phyloP scores from a whole-genome alignment of 2,113 vertebrate genomes.

The Suncus etruscus region DNA sequence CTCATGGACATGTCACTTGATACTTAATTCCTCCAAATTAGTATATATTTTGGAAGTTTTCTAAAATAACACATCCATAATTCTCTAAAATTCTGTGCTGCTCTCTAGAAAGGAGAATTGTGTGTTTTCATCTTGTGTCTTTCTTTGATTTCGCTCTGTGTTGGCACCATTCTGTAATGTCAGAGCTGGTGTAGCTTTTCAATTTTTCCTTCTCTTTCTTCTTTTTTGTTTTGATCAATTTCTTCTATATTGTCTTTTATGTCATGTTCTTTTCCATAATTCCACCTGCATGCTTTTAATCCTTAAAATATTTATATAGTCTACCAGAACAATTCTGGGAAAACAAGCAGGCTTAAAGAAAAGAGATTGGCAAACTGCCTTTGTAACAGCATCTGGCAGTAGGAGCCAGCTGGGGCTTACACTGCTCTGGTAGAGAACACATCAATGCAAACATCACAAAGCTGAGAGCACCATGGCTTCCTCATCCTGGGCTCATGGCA shows the following conservation, averaged over 20 bases:
- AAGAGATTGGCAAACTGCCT: constrained; percentile 49
- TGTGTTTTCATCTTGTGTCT: not conserved
- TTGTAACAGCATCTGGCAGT: constrained; percentile 55
- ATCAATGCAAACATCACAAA: not conserved
- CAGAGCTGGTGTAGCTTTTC: not conserved
- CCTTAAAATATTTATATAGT: constrained; percentile 48
- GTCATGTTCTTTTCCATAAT: constrained; percentile 27
- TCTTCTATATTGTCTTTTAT: not conserved
- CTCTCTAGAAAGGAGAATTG: not conserved
- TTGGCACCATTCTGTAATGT: constrained; percentile 14
- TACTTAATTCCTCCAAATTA: constrained; percentile 1
- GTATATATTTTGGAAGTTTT: not conserved
- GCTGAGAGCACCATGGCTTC: not conserved
- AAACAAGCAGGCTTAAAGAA: constrained; percentile 54
- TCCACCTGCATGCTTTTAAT: not conserved
- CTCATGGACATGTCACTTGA: not conserved
- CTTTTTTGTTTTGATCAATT: constrained; percentile 27
- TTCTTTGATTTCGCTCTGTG: not conserved
- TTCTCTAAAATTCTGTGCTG: not conserved
- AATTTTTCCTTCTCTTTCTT: not conserved
- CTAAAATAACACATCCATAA: not conserved
- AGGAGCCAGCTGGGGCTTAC: not conserved
- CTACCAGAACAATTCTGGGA: constrained; percentile 38
- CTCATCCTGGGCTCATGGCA: not conserved
- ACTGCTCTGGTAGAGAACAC: not conserved